Evolutionary conservation across 1,140 invertebrate genomes (phyloP).

Genomic region (Ectropis grisescens): DNA sequence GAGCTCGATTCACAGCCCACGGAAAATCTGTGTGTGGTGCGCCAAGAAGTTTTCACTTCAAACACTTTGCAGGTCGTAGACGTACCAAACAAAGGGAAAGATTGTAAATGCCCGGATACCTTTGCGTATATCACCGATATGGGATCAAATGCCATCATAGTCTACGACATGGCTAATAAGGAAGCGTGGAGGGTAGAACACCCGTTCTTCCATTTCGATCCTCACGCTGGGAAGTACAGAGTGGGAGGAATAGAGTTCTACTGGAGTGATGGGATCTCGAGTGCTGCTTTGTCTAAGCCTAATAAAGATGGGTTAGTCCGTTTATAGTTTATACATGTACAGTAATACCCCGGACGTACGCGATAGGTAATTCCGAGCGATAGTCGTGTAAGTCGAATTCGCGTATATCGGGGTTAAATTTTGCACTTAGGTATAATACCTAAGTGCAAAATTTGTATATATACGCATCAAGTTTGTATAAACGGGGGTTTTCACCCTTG

Average conservation of each 20-base stretch:
- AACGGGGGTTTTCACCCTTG: no score
- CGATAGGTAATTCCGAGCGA: no score
- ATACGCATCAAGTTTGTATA: no score
- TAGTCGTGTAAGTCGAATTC: no score
- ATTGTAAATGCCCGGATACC: constrained; percentile 77
- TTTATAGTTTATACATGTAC: no score
- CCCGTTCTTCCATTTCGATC: constrained; percentile 84
- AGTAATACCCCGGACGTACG: no score
- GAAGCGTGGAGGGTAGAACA: constrained; percentile 81
- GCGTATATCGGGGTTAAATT: no score
- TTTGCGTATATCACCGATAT: constrained; percentile 82
- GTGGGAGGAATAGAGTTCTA: constrained; percentile 80
- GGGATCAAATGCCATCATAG: constrained; percentile 77
- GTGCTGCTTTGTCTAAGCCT: constrained; percentile 70
- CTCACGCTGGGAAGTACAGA: constrained; percentile 76
- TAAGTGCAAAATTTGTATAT: no score
- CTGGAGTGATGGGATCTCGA: constrained; percentile 81
- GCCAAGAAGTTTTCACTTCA: no score
- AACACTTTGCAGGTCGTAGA: constrained; percentile 72
- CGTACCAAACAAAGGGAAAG: constrained; percentile 52
- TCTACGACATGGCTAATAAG: constrained; percentile 77
- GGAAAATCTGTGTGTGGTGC: no score
- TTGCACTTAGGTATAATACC: no score
- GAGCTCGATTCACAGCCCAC: no score
- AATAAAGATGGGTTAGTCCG: constrained; percentile 49